Conservation (phyloP, 2,888 invertebrate species). For the Macaria liturata region DNA sequence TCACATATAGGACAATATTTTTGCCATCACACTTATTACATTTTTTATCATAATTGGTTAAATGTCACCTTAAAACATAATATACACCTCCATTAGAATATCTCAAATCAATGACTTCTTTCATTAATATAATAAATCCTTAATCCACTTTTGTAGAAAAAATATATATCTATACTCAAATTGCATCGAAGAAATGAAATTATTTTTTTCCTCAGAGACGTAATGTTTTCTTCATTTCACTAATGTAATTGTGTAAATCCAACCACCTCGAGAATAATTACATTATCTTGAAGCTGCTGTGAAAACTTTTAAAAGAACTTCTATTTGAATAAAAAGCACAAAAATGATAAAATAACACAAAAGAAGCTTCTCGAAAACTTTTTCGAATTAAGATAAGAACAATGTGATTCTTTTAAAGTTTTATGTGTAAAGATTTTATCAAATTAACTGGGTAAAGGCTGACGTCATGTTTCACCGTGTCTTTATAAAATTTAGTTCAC, state of each 20-base stretch:
- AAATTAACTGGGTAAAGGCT: conserved; percentile 4
- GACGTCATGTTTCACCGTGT: conserved; percentile 6
- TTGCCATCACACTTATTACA: no score
- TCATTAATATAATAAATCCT: no score
- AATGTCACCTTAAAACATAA: no score
- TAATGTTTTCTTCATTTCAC: conserved; percentile 1
- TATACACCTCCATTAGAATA: no score
- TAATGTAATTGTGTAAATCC: conserved; percentile 6
- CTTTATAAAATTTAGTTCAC: not conserved
- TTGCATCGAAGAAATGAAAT: not conserved
- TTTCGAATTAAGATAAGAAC: conserved; percentile 15
- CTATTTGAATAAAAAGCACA: conserved; percentile 6
- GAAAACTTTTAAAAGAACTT: conserved; percentile 10
- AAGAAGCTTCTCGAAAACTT: conserved; percentile 7
- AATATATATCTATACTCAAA: no score
- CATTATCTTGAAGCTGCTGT: conserved; percentile 8
- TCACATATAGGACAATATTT: no score
- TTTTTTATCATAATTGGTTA: no score
- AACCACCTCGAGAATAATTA: conserved; percentile 5
- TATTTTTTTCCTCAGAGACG: not conserved
- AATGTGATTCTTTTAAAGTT: conserved; percentile 13
- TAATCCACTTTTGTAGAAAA: no score
- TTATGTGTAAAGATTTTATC: conserved; percentile 11
- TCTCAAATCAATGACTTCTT: not conserved
- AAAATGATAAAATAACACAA: conserved; percentile 20